Conservation (phyloP, 2,797 vertebrate genomes). For the Premnoplex brunnescens region DNA sequence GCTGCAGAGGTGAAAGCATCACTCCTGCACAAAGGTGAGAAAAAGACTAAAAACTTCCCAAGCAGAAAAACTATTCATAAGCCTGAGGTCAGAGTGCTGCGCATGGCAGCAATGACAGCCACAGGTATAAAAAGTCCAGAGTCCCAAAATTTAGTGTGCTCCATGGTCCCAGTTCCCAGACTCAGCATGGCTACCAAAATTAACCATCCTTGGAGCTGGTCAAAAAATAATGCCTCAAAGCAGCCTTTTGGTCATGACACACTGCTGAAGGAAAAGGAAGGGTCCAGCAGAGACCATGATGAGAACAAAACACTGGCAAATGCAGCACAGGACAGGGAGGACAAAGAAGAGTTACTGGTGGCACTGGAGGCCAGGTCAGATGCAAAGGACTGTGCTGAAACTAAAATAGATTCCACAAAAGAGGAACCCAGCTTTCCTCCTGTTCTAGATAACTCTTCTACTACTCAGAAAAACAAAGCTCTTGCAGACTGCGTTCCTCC, state of each 20-base stretch:
- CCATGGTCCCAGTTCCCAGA: conserved; percentile 50
- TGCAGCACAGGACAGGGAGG: not conserved
- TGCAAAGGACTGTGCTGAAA: not conserved
- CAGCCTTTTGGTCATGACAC: not conserved
- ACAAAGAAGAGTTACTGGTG: not conserved
- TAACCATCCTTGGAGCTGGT: conserved; percentile 72
- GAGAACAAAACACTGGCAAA: not conserved
- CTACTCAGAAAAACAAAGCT: not conserved
- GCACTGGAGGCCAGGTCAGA: not conserved
- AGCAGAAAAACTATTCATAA: conserved; percentile 54
- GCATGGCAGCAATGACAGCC: conserved; percentile 56
- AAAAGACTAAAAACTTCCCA: not conserved
- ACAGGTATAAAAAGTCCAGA: conserved; percentile 64
- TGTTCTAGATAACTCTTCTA: not conserved
- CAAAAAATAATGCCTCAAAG: not conserved
- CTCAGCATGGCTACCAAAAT: conserved; percentile 70
- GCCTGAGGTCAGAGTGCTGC: conserved; percentile 53
- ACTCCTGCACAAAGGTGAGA: conserved; percentile 10
- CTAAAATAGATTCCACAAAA: not conserved
- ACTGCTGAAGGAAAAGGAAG: not conserved
- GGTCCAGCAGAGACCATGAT: not conserved
- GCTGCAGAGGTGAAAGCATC: conserved; percentile 65
- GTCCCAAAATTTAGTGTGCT: conserved; percentile 60
- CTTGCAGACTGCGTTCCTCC: not conserved
- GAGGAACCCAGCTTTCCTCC: not conserved